phyloP scores from a whole-genome alignment of 2,113 vertebrate species.

The Podiceps cristatus region DNA sequence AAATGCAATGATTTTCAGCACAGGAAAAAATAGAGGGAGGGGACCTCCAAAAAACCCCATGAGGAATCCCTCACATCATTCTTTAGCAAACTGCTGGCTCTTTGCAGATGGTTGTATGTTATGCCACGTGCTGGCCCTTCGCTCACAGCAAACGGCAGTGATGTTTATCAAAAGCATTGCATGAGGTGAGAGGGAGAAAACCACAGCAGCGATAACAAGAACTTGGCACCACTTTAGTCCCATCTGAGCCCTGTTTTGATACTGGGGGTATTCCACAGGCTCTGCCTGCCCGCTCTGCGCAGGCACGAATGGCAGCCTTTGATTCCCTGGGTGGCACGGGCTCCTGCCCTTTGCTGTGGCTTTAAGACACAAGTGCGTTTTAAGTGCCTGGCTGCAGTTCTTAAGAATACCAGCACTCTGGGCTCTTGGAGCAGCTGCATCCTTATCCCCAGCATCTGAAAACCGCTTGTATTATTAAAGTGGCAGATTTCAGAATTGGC shows the following conservation, averaged over 20 bases:
- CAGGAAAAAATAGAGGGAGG: not conserved
- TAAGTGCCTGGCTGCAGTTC: slow-evolving; percentile 39
- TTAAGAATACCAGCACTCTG: slow-evolving; percentile 28
- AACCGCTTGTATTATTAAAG: slow-evolving; percentile 45
- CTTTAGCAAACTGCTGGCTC: not conserved
- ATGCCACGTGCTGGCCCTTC: not conserved
- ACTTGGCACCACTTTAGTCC: not conserved
- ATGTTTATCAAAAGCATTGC: not conserved
- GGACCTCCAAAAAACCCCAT: not conserved
- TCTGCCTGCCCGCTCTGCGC: not conserved
- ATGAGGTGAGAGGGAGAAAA: not conserved
- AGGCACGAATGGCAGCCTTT: not conserved
- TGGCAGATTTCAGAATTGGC: slow-evolving; percentile 52
- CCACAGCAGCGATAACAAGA: not conserved
- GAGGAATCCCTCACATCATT: not conserved
- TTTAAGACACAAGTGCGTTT: slow-evolving; percentile 28
- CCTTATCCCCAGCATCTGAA: slow-evolving; percentile 54
- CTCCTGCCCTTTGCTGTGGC: slow-evolving; percentile 43
- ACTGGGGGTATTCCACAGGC: not conserved
- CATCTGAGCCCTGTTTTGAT: not conserved
- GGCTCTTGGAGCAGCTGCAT: slow-evolving; percentile 34
- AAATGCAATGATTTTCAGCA: not conserved
- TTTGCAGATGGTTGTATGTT: not conserved
- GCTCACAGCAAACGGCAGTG: not conserved
- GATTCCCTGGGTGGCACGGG: not conserved